These are phyloP conservation scores for Corydoras maculifer DNA, from an alignment of 2,113 vertebrate species.

Conservation along the genomic window DNA sequence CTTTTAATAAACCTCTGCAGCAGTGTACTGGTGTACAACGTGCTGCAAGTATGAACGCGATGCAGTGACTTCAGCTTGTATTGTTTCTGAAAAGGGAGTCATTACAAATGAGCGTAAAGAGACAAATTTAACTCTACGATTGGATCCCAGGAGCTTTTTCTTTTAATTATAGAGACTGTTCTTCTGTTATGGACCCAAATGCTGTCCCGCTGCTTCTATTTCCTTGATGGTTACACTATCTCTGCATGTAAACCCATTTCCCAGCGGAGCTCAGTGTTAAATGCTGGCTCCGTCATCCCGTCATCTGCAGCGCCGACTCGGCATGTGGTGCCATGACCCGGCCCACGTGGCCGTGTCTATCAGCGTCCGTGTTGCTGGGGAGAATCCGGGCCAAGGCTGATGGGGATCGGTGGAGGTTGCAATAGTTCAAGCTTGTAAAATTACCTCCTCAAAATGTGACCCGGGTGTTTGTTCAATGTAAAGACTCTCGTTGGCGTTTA, in stretches of 20 bases:
- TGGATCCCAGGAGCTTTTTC: background rate
- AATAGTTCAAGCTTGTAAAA: too few species aligned
- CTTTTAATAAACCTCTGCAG: too few species aligned
- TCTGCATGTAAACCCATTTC: background rate
- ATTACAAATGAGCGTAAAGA: too few species aligned
- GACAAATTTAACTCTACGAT: too few species aligned
- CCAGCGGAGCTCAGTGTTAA: slow-evolving; percentile 1
- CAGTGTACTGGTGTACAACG: too few species aligned
- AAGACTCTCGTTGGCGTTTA: too few species aligned
- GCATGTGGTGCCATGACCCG: slow-evolving; percentile 28
- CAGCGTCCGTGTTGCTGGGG: slow-evolving; percentile 31
- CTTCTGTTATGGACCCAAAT: background rate
- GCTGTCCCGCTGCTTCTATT: background rate
- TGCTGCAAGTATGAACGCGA: too few species aligned
- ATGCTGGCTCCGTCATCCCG: slow-evolving; percentile 14
- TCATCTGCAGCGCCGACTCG: background rate
- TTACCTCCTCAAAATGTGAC: too few species aligned
- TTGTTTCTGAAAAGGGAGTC: too few species aligned
- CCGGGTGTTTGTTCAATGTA: too few species aligned
- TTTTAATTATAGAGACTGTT: background rate
- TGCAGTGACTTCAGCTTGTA: too few species aligned
- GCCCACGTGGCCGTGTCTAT: slow-evolving; percentile 23
- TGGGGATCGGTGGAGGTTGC: too few species aligned
- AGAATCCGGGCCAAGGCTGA: background rate
- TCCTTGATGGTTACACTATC: background rate